Evolutionary conservation across 2,888 invertebrate species (phyloP).

Genomic region (Leuctra nigra): DNA sequence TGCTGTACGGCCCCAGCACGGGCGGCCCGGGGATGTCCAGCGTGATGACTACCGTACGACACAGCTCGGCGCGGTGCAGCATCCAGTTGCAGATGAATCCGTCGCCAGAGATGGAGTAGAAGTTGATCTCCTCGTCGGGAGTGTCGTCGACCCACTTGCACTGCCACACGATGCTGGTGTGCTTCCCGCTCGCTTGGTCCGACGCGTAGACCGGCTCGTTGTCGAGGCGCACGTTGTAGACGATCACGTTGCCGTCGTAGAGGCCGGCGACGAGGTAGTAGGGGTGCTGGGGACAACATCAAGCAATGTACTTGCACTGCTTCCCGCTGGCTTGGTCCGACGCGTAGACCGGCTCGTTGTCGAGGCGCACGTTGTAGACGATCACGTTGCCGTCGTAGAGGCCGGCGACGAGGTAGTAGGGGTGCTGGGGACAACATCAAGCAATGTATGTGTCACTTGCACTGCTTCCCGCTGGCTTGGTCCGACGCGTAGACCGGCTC

Average conservation of each 20-base stretch:
- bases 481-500: conserved; percentile 54
- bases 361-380: no score
- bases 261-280: conserved; percentile 76
- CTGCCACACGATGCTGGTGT: conserved; percentile 72
- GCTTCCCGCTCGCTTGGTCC: conserved; percentile 63
- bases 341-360: no score
- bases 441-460: no score
- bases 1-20: conserved; percentile 33
- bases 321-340: no score
- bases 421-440: no score
- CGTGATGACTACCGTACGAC: conserved; percentile 71
- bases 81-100: conserved; percentile 86
- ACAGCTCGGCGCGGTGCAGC: conserved; percentile 71
- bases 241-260: conserved; percentile 85
- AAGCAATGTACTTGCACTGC: no score
- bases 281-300: conserved; percentile 65
- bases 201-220: conserved; percentile 57
- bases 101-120: conserved; percentile 85
- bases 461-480: conserved; percentile 75
- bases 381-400: no score
- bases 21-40: conserved; percentile 30
- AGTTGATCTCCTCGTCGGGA: conserved; percentile 85
- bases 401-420: no score
- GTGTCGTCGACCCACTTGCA: conserved; percentile 86
- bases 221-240: conserved; percentile 69